Percentiles rank a stretch among this genome's conserved stretches.
Evolutionary conservation across 2,113 vertebrate genomes (phyloP).

Genomic region (Elephantulus edwardii): DNA sequence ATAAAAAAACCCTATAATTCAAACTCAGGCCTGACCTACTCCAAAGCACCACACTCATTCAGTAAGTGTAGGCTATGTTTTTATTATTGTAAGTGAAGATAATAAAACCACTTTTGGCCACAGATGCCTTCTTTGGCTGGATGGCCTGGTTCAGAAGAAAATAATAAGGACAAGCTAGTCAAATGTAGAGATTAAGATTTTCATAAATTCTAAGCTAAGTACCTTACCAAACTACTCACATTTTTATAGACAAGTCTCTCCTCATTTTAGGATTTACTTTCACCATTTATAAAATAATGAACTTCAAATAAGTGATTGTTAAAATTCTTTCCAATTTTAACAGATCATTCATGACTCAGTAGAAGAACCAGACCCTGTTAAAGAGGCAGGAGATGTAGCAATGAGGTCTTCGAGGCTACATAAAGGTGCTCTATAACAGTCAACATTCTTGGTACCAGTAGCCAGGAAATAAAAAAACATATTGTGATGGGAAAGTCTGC

Average conservation of each 20-base stretch:
- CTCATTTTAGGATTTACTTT: not conserved
- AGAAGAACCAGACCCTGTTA: not conserved
- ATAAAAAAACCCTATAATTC: not conserved
- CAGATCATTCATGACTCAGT: not conserved
- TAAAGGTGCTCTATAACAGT: not conserved
- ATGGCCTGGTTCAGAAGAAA: not conserved
- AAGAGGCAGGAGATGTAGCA: accelerated
- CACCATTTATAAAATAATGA: not conserved
- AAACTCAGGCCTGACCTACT: not conserved
- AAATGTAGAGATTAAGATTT: not conserved
- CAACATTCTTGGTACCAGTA: too few relatives aligned
- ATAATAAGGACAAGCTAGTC: not conserved
- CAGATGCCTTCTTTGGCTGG: not conserved
- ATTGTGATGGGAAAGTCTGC: too few relatives aligned
- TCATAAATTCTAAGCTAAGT: not conserved
- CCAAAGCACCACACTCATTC: not conserved
- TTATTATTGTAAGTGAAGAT: not conserved
- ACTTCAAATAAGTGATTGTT: not conserved
- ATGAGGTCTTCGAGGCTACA: not conserved
- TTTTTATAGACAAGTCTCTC: not conserved
- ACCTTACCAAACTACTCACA: not conserved
- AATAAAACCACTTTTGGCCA: not conserved
- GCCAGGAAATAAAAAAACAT: too few relatives aligned
- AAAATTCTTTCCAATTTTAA: not conserved
- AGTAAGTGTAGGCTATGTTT: not conserved